Conservation (phyloP, 1,140 invertebrate species). For the Caerostris extrusa region DNA sequence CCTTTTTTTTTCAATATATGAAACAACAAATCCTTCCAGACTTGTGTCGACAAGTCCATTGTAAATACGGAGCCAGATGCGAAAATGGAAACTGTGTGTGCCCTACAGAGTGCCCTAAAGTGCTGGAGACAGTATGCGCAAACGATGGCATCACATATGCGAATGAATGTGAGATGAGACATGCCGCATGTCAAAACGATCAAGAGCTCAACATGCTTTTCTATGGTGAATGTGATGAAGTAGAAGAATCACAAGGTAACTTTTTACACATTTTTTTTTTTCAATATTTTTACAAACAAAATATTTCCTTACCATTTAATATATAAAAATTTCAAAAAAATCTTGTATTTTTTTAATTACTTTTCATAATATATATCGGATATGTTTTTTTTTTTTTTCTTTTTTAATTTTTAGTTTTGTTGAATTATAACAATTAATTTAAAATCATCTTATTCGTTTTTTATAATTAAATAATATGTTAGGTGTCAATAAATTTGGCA, state of each 20-base stretch:
- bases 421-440: too few relatives aligned
- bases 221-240: slow-evolving; percentile 90
- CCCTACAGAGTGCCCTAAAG: slow-evolving; percentile 87
- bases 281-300: too few relatives aligned
- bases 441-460: too few relatives aligned
- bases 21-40: slow-evolving; percentile 83
- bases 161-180: slow-evolving; percentile 92
- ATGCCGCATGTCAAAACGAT: slow-evolving; percentile 83
- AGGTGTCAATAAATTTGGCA: too few relatives aligned
- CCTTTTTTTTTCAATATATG: too few relatives aligned
- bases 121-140: slow-evolving; percentile 88
- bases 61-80: slow-evolving; percentile 90
- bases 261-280: neutral
- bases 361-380: too few relatives aligned
- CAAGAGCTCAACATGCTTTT: slow-evolving; percentile 85
- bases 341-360: too few relatives aligned
- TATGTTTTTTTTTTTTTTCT: too few relatives aligned
- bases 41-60: slow-evolving; percentile 88
- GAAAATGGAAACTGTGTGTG: slow-evolving; percentile 92
- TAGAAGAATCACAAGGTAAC: slow-evolving; percentile 82
- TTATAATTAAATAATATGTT: too few relatives aligned
- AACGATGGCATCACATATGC: slow-evolving; percentile 91
- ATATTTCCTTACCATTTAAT: too few relatives aligned
- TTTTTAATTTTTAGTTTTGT: too few relatives aligned
- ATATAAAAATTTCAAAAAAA: too few relatives aligned